These are phyloP conservation scores for Morone saxatilis DNA, from an alignment of 2,113 vertebrate genomes.

Conservation along the genomic window DNA sequence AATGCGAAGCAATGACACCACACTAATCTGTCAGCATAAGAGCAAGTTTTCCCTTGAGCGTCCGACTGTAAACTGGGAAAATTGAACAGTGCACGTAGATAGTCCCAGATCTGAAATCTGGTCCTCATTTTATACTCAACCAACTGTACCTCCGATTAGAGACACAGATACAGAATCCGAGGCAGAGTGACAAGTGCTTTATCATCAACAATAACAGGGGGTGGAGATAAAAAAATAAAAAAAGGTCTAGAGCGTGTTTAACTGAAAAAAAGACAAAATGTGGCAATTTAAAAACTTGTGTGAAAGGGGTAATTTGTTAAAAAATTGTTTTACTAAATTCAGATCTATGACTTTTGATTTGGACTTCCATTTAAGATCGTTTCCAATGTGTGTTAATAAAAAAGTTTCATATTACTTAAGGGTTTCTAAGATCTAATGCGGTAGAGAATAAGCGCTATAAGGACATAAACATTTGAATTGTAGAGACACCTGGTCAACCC, in stretches of 20 bases:
- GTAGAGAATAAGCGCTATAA: slow-evolving; percentile 67
- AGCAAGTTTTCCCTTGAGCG: slow-evolving; percentile 96
- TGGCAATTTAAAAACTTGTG: slow-evolving; percentile 52
- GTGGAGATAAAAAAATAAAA: slow-evolving; percentile 79
- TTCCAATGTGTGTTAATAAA: slow-evolving; percentile 55
- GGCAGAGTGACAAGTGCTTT: slow-evolving; percentile 99
- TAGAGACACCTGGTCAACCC: slow-evolving; percentile 70
- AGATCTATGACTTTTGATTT: slow-evolving; percentile 61
- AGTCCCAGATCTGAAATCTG: slow-evolving; percentile 93
- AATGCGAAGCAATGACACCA: slow-evolving; percentile 89
- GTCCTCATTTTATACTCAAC: slow-evolving; percentile 97
- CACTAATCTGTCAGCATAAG: slow-evolving; percentile 88
- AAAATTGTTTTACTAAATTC: slow-evolving; percentile 34
- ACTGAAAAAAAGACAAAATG: slow-evolving; percentile 87
- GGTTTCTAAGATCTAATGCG: slow-evolving; percentile 57
- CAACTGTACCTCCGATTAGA: slow-evolving; percentile 97
- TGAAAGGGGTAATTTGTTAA: slow-evolving; percentile 15
- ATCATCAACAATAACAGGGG: slow-evolving; percentile 91
- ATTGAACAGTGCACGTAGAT: slow-evolving; percentile 98
- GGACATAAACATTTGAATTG: slow-evolving; percentile 71
- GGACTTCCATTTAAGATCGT: slow-evolving; percentile 38
- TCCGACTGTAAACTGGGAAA: slow-evolving; percentile 99
- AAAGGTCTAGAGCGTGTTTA: slow-evolving; percentile 81
- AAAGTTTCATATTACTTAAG: slow-evolving; percentile 58
- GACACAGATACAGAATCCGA: slow-evolving; percentile 94